Conservation (phyloP, 2,113 vertebrate species). For the Lathamus discolor region DNA sequence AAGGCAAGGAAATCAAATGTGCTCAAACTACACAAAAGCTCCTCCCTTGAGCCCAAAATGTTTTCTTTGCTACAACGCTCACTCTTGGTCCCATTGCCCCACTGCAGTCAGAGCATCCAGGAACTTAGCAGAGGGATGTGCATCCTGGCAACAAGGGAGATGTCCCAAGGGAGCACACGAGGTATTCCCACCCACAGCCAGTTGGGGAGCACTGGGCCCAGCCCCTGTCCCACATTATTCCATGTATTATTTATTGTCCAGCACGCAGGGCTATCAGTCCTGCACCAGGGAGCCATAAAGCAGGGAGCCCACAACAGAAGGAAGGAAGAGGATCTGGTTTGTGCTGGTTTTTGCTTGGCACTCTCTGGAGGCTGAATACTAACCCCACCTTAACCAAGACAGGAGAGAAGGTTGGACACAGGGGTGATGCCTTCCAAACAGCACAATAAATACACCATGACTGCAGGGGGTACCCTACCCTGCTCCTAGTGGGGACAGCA, state of each 20-base stretch:
- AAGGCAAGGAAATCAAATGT: background rate
- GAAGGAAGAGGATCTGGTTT: background rate
- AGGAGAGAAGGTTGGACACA: background rate
- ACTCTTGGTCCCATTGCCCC: accelerated
- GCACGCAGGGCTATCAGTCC: background rate
- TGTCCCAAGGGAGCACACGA: background rate
- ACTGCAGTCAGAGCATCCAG: accelerated
- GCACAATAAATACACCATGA: background rate
- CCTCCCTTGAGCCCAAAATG: background rate
- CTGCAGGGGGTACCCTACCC: background rate
- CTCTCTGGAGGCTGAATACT: background rate
- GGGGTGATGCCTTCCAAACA: background rate
- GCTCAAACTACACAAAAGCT: background rate
- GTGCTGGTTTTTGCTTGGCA: background rate
- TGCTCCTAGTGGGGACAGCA: background rate
- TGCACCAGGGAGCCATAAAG: background rate
- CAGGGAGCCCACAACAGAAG: background rate
- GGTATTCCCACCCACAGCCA: background rate
- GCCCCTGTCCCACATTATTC: background rate
- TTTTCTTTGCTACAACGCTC: background rate
- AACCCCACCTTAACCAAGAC: background rate
- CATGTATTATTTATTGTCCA: background rate
- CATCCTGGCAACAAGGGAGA: accelerated
- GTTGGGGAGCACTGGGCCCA: background rate
- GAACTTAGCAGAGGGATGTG: background rate